Conservation (phyloP, 1,140 invertebrate genomes). For the Listronotus bonariensis region DNA sequence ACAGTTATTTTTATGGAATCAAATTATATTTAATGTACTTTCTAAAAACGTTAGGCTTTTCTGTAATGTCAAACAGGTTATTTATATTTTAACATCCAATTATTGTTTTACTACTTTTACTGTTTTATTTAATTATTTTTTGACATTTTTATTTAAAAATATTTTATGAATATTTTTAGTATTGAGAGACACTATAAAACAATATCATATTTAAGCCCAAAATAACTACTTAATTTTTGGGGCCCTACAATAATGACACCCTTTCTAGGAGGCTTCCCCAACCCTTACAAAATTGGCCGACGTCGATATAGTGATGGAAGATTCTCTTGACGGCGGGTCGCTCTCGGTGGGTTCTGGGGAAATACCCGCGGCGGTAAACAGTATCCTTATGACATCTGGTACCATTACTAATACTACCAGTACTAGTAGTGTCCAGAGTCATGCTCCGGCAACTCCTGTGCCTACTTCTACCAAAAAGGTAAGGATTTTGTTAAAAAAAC, state of each 20-base stretch:
- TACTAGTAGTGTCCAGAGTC: neutral
- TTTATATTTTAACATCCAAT: neutral
- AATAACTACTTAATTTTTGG: neutral
- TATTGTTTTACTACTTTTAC: neutral
- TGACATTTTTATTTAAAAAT: too few species aligned
- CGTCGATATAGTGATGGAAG: conserved; percentile 66
- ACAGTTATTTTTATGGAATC: conserved; percentile 10
- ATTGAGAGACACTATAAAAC: too few species aligned
- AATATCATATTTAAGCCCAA: too few species aligned
- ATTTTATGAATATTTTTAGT: too few species aligned
- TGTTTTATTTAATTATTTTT: too few species aligned
- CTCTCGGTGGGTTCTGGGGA: conserved; percentile 75
- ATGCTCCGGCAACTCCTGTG: conserved; percentile 4
- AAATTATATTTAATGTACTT: conserved; percentile 10
- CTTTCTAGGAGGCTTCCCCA: conserved; percentile 59
- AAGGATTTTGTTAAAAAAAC: conserved; percentile 2
- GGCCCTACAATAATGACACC: conserved; percentile 31
- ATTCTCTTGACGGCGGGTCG: conserved; percentile 73
- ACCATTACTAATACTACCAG: conserved; percentile 37
- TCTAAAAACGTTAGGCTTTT: conserved; percentile 13
- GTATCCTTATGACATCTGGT: conserved; percentile 18
- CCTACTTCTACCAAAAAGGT: conserved; percentile 25
- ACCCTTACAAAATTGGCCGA: conserved; percentile 64
- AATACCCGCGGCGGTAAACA: conserved; percentile 55
- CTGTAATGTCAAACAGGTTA: neutral